Evolutionary conservation across 1,140 invertebrate species (phyloP), one percentile per base, ranked within the genome.

Genomic region (Palaemon carinicauda): DNA sequence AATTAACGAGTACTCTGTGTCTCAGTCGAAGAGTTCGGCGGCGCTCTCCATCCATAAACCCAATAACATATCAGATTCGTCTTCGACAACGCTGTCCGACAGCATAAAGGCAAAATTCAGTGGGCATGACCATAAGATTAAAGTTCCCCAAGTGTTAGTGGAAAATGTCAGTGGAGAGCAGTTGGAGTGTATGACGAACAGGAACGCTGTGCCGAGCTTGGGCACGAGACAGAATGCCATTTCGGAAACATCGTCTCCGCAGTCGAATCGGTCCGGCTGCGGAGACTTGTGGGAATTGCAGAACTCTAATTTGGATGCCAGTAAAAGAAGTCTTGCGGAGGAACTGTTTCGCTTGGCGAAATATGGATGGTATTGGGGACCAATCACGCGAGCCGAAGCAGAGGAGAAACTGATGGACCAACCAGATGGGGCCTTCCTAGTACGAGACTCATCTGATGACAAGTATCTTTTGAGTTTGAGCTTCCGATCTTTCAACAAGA

Each of bases 341-440:
- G 93, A 94, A 91, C 90, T 94, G 21, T 92, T 93, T 80, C 92
- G 93, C 84, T 89, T 94, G 65, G 93, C 93, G 17, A 94, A 93
- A 88, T 93, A 93, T 91, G 94, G 94, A 51, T 94, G 94, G 94
- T 94, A 95, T 89, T 95, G 94, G 94, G 94, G 94, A 29, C 93
- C 94, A 51, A 92, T 94, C 79, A 94, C 93, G 14, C 91, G 94
- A 31, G 92, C 92, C 65, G 94, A 94, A 90, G 94, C 94, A 29
- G 94, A 94, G 90, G 92, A 93, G 83, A 94, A 94, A 90, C 90
- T 95, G 21, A 91, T 92, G n/a, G 93, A 94, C 83, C 94, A 95
- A 90, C 94, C 95, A 33, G 95, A 96, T 91, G 95, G 95, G 82
- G 94, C 95, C 82, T 96, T 96, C 91, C 91, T 96, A 60, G 95